phyloP scores from a whole-genome alignment of 2,888 invertebrate species.

The Magallana nippona region DNA sequence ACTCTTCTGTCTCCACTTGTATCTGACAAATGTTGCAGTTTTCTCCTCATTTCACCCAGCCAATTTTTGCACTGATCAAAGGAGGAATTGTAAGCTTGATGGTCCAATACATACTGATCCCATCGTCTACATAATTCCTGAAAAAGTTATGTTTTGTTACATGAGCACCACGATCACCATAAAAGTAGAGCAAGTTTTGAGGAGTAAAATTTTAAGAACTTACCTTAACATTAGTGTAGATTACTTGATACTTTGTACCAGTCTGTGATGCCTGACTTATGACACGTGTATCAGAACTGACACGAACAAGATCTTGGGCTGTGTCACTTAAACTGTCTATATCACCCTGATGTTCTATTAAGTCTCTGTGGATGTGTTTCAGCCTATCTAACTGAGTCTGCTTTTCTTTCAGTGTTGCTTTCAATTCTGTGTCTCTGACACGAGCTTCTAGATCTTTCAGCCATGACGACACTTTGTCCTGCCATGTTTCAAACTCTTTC shows the following conservation, averaged over 20 bases:
- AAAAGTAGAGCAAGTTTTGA: no score
- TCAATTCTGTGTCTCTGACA: conserved; percentile 82
- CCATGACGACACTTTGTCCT: conserved; percentile 92
- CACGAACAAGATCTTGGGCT: conserved; percentile 84
- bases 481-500: conserved; percentile 93
- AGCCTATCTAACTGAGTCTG: conserved; percentile 71
- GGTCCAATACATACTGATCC: conserved; percentile 87
- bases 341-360: conserved; percentile 82
- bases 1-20: conserved; percentile 93
- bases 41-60: conserved; percentile 77
- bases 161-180: no score
- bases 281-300: conserved; percentile 74
- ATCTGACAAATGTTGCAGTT: conserved; percentile 88
- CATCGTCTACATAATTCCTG: conserved; percentile 93
- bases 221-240: conserved; percentile 74
- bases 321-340: conserved; percentile 95
- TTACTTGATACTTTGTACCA: conserved; percentile 74
- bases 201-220: neutral
- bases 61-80: conserved; percentile 72
- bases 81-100: conserved; percentile 84
- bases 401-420: conserved; percentile 75
- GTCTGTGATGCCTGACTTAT: conserved; percentile 76
- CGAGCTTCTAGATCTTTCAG: conserved; percentile 92
- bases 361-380: conserved; percentile 71
- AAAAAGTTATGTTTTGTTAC: neutral